These are phyloP conservation scores for Falco cherrug DNA, from an alignment of 2,797 vertebrate species.

Conservation along the genomic window DNA sequence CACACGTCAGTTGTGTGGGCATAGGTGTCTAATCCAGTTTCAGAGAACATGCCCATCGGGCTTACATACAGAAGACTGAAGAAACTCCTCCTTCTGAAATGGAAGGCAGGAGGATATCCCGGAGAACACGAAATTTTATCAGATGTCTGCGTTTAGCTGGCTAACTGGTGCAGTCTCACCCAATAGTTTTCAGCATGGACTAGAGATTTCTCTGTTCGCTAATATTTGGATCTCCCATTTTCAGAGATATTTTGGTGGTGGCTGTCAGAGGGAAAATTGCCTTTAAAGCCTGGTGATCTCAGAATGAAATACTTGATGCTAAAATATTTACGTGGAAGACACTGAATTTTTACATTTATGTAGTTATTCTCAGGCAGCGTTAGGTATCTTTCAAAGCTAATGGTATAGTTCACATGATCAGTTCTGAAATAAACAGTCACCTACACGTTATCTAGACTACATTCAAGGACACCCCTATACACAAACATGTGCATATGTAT, in stretches of 20 bases:
- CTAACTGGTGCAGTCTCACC: background rate
- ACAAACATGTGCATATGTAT: background rate
- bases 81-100: background rate
- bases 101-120: background rate
- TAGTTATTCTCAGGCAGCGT: background rate
- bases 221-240: background rate
- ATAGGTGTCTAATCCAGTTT: background rate
- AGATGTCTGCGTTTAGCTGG: fast-evolving
- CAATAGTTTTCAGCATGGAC: background rate
- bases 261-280: background rate
- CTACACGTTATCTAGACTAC: background rate
- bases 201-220: background rate
- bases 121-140: background rate
- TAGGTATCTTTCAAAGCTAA: background rate
- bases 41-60: background rate
- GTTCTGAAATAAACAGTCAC: background rate
- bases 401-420: background rate
- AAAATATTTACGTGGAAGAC: background rate
- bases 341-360: background rate
- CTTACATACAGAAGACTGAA: background rate
- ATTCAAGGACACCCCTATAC: background rate
- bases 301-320: background rate
- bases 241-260: background rate
- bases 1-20: background rate
- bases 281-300: background rate